Conservation (phyloP, 2,888 invertebrate genomes). For the Caenorhabditis virilis region DNA sequence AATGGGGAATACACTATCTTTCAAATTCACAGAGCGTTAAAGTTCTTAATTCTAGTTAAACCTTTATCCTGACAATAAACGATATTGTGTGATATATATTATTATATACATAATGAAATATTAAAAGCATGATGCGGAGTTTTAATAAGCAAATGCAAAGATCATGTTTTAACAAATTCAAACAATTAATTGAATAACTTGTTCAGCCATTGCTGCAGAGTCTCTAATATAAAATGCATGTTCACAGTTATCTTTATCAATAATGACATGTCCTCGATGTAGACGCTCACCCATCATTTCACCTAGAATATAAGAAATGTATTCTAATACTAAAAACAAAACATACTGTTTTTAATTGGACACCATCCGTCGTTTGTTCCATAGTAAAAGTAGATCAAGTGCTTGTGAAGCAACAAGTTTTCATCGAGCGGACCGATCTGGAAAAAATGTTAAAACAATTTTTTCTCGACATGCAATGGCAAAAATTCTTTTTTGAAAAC, state of each 20-base stretch:
- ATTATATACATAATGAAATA: neutral
- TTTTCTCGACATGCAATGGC: neutral
- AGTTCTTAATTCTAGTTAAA: neutral
- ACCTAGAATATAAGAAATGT: constrained; percentile 10
- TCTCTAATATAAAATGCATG: constrained; percentile 60
- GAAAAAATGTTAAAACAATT: constrained; percentile 3
- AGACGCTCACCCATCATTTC: constrained; percentile 36
- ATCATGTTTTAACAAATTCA: no score
- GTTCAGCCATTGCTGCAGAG: constrained; percentile 52
- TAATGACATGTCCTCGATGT: constrained; percentile 47
- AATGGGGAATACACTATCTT: no score
- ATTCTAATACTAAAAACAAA: neutral
- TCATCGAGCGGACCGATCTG: constrained; percentile 40
- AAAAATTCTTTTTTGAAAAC: no score
- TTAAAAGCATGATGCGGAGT: neutral
- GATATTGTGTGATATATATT: neutral
- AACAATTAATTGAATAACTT: constrained; percentile 46
- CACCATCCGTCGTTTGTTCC: constrained; percentile 56
- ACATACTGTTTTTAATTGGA: constrained; percentile 48
- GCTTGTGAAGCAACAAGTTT: constrained; percentile 36
- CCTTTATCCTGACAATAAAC: neutral
- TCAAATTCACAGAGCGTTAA: no score
- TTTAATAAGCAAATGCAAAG: no score
- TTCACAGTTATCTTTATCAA: constrained; percentile 54
- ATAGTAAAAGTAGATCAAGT: constrained; percentile 49